A percentile compares a stretch with the other conserved stretches of the same genome.
These are phyloP conservation scores for Heterodera filipjevi DNA, from an alignment of 2,888 invertebrate genomes.

Conservation along the genomic window DNA sequence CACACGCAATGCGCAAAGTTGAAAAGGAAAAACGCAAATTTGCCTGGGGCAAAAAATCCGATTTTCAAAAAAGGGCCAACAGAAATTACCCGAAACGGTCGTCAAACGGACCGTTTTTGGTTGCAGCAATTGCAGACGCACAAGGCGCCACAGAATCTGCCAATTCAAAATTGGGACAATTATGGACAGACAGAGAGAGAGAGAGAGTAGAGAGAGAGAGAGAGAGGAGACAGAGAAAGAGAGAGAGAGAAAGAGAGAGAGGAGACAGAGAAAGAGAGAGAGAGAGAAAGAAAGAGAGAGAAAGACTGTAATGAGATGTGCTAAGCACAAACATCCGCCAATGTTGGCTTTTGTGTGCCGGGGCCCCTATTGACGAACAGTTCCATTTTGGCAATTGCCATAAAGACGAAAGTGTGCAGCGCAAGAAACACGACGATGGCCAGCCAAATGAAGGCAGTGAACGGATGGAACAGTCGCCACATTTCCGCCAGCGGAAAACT, in stretches of 20 bases:
- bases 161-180: no score
- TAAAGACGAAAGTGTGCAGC: constrained; percentile 21
- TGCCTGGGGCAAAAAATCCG: no score
- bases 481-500: constrained; percentile 25
- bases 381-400: constrained; percentile 23
- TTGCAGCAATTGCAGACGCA: constrained; percentile 32
- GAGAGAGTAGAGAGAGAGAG: no score
- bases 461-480: constrained; percentile 54
- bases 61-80: background rate
- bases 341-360: background rate
- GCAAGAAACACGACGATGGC: constrained; percentile 36
- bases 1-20: constrained; percentile 31
- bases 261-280: no score
- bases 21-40: constrained; percentile 27
- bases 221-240: no score
- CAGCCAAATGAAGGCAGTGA: constrained; percentile 44
- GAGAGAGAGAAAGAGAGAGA: no score
- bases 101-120: background rate
- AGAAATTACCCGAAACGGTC: background rate
- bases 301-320: no score
- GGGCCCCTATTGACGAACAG: background rate
- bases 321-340: background rate
- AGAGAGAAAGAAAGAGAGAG: no score
- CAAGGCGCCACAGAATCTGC: constrained; percentile 29
- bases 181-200: no score